phyloP scores from a whole-genome alignment of 2,888 invertebrate species.

The Toxonevra muliebris region DNA sequence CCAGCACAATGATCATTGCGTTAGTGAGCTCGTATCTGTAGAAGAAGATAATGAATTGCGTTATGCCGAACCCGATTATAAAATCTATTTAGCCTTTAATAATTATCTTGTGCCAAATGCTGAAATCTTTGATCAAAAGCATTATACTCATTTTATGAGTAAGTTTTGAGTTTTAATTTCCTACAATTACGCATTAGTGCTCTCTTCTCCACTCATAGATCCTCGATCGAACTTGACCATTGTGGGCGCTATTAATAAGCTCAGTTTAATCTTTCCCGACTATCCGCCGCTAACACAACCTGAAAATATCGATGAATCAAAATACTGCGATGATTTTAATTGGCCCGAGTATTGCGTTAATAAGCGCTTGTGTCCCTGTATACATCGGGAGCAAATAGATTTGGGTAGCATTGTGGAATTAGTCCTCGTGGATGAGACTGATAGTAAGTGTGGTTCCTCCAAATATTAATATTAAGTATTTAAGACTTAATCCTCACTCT shows the following conservation, averaged over 20 bases:
- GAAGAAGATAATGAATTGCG: constrained; percentile 41
- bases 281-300: constrained; percentile 80
- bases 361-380: constrained; percentile 44
- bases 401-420: constrained; percentile 53
- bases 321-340: constrained; percentile 51
- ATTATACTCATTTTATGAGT: constrained; percentile 52
- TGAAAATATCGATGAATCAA: constrained; percentile 49
- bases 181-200: not conserved
- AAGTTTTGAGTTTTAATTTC: constrained; percentile 38
- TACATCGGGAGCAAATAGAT: constrained; percentile 52
- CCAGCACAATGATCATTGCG: constrained; percentile 38
- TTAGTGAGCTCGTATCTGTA: constrained; percentile 41
- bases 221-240: constrained; percentile 44
- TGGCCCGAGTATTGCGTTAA: constrained; percentile 43
- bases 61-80: constrained; percentile 44
- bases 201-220: constrained; percentile 38
- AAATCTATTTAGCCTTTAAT: constrained; percentile 49
- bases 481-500: too few relatives aligned
- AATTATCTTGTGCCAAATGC: constrained; percentile 47
- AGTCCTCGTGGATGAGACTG: constrained; percentile 56
- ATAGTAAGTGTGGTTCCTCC: constrained; percentile 50
- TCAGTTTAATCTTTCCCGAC: constrained; percentile 79
- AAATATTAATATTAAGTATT: too few relatives aligned
- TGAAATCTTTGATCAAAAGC: constrained; percentile 45
- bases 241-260: constrained; percentile 73